Percentiles rank a stretch among this genome's conserved stretches.
phyloP scores from a whole-genome alignment of 2,888 invertebrate genomes.

The Hoplodrina ambigua region DNA sequence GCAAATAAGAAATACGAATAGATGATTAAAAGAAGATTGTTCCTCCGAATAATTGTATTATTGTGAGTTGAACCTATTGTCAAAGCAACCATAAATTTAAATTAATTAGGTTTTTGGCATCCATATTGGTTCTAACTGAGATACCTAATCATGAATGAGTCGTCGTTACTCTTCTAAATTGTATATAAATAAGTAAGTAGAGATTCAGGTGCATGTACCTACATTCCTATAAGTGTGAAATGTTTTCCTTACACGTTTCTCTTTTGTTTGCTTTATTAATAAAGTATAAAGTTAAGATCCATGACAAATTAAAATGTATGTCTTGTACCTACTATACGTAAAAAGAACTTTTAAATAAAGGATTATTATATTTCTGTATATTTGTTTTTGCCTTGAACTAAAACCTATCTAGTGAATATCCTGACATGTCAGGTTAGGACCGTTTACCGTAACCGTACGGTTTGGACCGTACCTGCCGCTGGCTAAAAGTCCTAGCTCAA shows the following conservation, averaged over 20 bases:
- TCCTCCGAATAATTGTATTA: no score
- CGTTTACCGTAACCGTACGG: no score
- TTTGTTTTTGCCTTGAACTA: background rate
- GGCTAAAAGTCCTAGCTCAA: no score
- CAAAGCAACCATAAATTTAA: background rate
- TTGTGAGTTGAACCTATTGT: background rate
- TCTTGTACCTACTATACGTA: constrained; percentile 19
- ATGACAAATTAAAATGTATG: constrained; percentile 44
- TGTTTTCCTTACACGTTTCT: constrained; percentile 7
- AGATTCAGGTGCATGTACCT: no score
- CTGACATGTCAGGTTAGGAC: no score
- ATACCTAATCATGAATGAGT: background rate
- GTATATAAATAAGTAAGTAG: background rate
- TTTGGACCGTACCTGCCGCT: no score
- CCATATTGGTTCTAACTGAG: background rate
- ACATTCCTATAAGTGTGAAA: background rate
- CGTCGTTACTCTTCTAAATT: background rate
- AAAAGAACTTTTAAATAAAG: constrained; percentile 33
- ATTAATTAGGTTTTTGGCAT: background rate
- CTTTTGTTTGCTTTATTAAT: constrained; percentile 13
- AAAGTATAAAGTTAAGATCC: constrained; percentile 29
- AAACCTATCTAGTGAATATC: no score
- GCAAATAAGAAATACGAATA: constrained; percentile 9
- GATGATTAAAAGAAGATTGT: background rate
- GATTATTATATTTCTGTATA: constrained; percentile 7